phyloP scores from a whole-genome alignment of 2,797 vertebrate species.

The Hephaestus fuliginosus region DNA sequence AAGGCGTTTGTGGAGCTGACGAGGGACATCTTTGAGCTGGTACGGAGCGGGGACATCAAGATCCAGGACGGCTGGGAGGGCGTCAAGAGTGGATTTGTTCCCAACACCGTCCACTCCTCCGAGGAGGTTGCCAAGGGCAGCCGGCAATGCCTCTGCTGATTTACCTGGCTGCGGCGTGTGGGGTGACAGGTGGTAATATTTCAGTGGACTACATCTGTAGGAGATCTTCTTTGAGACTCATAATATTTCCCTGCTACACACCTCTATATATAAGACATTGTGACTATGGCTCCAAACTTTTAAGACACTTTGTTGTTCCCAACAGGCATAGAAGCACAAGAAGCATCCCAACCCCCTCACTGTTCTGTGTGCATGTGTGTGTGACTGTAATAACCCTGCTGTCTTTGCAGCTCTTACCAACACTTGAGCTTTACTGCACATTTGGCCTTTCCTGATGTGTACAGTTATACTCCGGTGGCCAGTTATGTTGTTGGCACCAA shows the following conservation, averaged over 20 bases:
- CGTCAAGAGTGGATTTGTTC: constrained; percentile 94
- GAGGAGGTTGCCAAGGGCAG: constrained; percentile 94
- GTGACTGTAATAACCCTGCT: constrained; percentile 38
- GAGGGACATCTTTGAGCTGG: constrained; percentile 93
- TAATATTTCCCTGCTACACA: constrained; percentile 23
- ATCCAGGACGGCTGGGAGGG: constrained; percentile 97
- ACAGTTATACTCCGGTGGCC: constrained; percentile 34
- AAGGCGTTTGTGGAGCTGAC: constrained; percentile 94
- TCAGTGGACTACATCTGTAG: constrained; percentile 36
- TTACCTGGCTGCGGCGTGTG: not conserved
- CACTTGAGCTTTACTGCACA: constrained; percentile 50
- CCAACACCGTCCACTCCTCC: constrained; percentile 93
- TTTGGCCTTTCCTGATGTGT: constrained; percentile 52
- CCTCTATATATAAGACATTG: constrained; percentile 28
- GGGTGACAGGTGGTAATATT: constrained; percentile 8
- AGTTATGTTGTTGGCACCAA: constrained; percentile 15
- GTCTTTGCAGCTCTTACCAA: constrained; percentile 31
- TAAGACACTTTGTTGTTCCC: constrained; percentile 23
- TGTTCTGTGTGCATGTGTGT: constrained; percentile 56
- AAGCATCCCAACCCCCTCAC: constrained; percentile 30
- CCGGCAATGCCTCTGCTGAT: constrained; percentile 92
- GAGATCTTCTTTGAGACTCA: constrained; percentile 27
- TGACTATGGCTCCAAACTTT: constrained; percentile 27
- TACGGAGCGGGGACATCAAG: constrained; percentile 91
- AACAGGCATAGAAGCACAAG: constrained; percentile 68